These are phyloP conservation scores for Mionectes macconnelli DNA, from an alignment of 2,113 vertebrate genomes.

Conservation along the genomic window DNA sequence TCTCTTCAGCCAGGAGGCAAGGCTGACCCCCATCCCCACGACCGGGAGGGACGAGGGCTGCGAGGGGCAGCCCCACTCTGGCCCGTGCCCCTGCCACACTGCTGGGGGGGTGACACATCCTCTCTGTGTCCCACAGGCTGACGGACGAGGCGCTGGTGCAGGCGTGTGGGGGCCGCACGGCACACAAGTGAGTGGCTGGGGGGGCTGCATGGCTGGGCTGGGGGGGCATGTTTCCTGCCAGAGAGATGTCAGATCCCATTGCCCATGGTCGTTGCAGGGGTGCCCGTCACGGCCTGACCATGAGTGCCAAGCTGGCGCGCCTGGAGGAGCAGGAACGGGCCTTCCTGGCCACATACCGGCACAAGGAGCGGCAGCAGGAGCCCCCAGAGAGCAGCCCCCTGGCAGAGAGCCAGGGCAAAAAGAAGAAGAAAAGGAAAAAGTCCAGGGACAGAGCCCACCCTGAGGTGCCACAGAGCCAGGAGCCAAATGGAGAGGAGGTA, in stretches of 20 bases:
- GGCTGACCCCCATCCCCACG: not conserved
- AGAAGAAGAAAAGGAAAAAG: conserved; percentile 15
- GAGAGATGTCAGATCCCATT: not conserved
- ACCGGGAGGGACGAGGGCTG: accelerated
- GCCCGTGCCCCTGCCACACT: accelerated
- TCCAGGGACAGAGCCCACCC: not conserved
- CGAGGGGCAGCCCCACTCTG: not conserved
- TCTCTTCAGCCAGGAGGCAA: conserved; percentile 79
- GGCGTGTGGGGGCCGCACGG: conserved; percentile 89
- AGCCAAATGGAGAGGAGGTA: not conserved
- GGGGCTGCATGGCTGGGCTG: not conserved
- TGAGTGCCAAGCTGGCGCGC: conserved; percentile 91
- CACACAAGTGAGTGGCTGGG: conserved; percentile 85
- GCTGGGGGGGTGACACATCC: not conserved
- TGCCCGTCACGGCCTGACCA: conserved; percentile 86
- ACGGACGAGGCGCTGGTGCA: conserved; percentile 84
- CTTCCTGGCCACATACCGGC: conserved; percentile 80
- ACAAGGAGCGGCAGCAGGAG: not conserved
- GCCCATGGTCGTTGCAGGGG: conserved; percentile 62
- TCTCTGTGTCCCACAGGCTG: conserved; percentile 63
- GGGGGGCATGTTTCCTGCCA: not conserved
- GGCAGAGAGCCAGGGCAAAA: not conserved
- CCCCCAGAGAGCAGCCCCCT: not conserved
- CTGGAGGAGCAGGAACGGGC: conserved; percentile 90
- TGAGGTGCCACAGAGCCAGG: not conserved